Percentiles rank a stretch among this genome's conserved stretches.
Conservation (phyloP, 2,797 vertebrate genomes). For the Ceyx erithaca region DNA sequence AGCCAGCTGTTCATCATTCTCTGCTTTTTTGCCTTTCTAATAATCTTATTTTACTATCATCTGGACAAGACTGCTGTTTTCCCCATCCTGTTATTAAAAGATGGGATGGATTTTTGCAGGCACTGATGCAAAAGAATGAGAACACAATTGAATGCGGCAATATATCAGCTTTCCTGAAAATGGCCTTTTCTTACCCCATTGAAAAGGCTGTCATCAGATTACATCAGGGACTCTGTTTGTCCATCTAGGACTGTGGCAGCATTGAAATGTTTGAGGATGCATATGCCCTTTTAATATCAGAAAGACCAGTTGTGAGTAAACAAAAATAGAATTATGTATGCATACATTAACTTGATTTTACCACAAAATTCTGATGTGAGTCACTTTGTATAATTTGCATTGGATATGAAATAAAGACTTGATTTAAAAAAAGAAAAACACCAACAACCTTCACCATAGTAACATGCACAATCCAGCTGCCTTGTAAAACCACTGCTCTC, state of each 20-base stretch:
- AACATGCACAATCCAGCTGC: constrained; percentile 35
- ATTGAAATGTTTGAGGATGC: neutral
- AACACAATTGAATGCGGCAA: neutral
- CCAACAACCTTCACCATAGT: constrained; percentile 58
- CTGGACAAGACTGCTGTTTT: constrained; percentile 31
- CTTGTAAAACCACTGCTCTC: constrained; percentile 16
- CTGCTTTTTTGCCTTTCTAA: constrained; percentile 1
- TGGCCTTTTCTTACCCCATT: neutral
- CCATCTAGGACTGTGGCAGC: neutral
- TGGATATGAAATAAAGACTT: constrained; percentile 41
- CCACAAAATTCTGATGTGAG: constrained; percentile 21
- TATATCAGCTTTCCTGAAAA: constrained; percentile 31
- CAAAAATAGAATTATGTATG: constrained; percentile 7
- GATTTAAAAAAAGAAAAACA: neutral
- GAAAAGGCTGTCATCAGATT: neutral
- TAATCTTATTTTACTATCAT: constrained; percentile 39
- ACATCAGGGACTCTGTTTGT: neutral
- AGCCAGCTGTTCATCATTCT: constrained; percentile 19
- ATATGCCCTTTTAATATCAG: neutral
- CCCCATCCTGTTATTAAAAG: constrained; percentile 10
- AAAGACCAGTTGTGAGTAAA: constrained; percentile 9
- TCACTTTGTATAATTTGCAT: constrained; percentile 47
- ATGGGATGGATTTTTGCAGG: neutral
- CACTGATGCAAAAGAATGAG: neutral
- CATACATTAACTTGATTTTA: constrained; percentile 34